phyloP scores from a whole-genome alignment of 2,113 vertebrate genomes.

The Syrrhaptes paradoxus region DNA sequence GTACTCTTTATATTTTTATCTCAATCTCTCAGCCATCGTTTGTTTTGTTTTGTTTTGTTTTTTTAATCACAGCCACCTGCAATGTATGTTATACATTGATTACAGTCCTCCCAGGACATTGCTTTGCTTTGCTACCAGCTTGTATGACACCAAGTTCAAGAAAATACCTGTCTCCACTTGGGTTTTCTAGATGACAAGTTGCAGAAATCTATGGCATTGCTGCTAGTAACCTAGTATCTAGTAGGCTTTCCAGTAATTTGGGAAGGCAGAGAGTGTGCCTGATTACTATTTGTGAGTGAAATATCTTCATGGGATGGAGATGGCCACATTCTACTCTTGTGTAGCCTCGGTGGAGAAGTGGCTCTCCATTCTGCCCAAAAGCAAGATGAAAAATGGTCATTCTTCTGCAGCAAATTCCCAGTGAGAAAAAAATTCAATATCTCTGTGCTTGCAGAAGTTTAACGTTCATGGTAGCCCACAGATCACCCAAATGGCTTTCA shows the following conservation, averaged over 20 bases:
- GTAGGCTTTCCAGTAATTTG: not conserved
- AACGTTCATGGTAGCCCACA: not conserved
- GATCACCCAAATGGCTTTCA: constrained; percentile 7
- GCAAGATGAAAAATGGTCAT: not conserved
- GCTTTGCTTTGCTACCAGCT: not conserved
- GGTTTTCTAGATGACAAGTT: not conserved
- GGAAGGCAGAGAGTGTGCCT: not conserved
- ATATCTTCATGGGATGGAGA: not conserved
- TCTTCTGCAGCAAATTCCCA: not conserved
- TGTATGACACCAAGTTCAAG: not conserved
- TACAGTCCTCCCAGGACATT: not conserved
- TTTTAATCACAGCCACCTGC: not conserved
- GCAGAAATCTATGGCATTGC: not conserved
- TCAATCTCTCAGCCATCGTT: not conserved
- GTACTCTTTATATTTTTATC: not conserved
- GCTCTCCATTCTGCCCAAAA: not conserved
- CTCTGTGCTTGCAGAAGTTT: not conserved
- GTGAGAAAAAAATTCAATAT: not conserved
- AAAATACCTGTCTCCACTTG: not conserved
- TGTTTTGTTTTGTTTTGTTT: not conserved
- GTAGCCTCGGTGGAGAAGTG: rapidly evolving
- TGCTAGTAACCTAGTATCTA: not conserved
- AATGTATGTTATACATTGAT: not conserved
- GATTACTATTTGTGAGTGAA: not conserved
- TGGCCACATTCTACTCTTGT: not conserved